Evolutionary conservation across 2,888 invertebrate species (phyloP), one percentile per base, ranked within the genome.

Genomic region (Abscondita cerata): DNA sequence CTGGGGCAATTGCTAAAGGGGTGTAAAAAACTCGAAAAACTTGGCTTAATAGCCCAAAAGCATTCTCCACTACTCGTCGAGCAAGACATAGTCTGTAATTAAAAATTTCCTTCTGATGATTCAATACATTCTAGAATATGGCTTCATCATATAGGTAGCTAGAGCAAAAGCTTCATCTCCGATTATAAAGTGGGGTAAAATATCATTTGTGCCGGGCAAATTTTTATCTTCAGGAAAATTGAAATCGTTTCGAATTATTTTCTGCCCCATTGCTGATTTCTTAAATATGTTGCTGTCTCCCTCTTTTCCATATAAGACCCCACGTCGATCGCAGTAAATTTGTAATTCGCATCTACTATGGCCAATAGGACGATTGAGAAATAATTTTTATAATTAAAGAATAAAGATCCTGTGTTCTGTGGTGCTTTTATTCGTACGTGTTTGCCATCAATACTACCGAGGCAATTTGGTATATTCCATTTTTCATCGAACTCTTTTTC

Each of bases 121-220:
- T 16, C 1, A 5, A 2, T 8, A 2, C 2, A 19, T 38, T 34
- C 36, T 38, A 13, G 2, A 44, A 41, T 25, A 53, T 1, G 31
- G 53, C n/a, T 36, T 40, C 53, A 53, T 53, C 16, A 53, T 34
- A 19, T 12, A 15, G 1, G 8, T 20, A 12, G 12, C 18, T 5
- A 53, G n/a, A n/a, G n/a, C n/a, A n/a, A n/a, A n/a, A n/a, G 50
- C 50, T 25, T 50, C 50, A 15, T 50, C 50, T 6, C 33, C 50
- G 33, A 50, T 12, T 33, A 33, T 5, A 33, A 50, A 50, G 9
- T 31, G 25, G n/a, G 25, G 12, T 12, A 34, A 2, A 4, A 8
- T 15, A 2, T 9, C 12, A 20, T 41, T n/a, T 3, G 25, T 19
- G 11, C 44, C 44, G 6, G 53, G 53, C 12, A 53, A 16, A n/a